Base-by-base conservation (phyloP, 2,113 vertebrate species). In the Numenius arquata region DNA sequence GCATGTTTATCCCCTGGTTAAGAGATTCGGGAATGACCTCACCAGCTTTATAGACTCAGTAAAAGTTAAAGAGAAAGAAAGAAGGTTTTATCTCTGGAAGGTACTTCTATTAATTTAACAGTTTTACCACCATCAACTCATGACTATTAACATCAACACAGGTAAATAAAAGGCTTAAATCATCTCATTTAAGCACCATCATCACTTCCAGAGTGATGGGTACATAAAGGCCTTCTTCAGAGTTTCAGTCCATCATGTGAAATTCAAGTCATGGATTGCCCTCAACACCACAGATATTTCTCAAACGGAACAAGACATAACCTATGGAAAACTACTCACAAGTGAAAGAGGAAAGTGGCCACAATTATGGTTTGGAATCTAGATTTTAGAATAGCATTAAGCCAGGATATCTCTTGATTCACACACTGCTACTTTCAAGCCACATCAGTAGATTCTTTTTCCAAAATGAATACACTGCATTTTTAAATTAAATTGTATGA, bases 211-310 rank as follows among this genome's bases (percentile, higher is more conserved):
- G 32, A 45, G 55, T 6, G 79, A 47, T 29, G 68, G 21, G 18
- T 15, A 59, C 0, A 0, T 29, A 20, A 83, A 45, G 23, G 29
- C 6, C 21, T 78, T 61, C 59, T 62, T 29, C 68, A 71, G 50
- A 38, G 32, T 7, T 79, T 26, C 40, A 52, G 43, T 1, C 55
- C 29, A 17, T 10, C 27, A 22, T 4, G 13, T 15, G 90, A 56
- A 78, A 59, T 55, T 70, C 66, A 8, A 53, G 14, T 6, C 55
- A 77, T 5, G 32, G 79, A 16, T n/a, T 74, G 41, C 48, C 47
- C 91, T 93, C 91, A 84, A 81, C 85, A 93, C 38, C 61, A 94
- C 74, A 90, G 50, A 95, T 78, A 30, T 68, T 95, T 97, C 94
- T 75, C 21, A 17, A 45, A 41, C 30, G 62, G 96, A 97, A 86